Conservation (phyloP, 2,113 vertebrate genomes). For the Ictalurus furcatus region DNA sequence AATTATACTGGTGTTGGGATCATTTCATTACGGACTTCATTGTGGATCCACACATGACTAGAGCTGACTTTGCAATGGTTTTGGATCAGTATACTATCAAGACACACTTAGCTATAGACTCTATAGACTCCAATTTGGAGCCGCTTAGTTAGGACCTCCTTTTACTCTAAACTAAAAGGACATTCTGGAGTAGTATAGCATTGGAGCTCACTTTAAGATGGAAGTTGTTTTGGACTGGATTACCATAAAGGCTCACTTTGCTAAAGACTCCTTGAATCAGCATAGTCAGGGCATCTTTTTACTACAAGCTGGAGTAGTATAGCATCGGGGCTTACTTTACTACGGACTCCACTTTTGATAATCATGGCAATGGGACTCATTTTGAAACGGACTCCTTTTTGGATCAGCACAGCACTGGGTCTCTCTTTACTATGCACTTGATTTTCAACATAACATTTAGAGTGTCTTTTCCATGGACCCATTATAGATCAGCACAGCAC, state of each 20-base stretch:
- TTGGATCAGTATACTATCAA: not conserved
- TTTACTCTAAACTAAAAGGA: not conserved
- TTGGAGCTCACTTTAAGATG: not conserved
- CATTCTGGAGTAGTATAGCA: not conserved
- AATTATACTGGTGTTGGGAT: no score
- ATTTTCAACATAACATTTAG: not conserved
- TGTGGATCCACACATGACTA: not conserved
- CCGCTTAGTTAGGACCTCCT: not conserved
- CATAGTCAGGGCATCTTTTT: not conserved
- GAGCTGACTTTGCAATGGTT: not conserved
- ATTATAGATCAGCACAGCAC: not conserved
- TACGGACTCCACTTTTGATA: not conserved
- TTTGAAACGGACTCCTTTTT: not conserved
- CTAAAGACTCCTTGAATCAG: not conserved
- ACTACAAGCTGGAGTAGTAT: not conserved
- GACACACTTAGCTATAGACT: no score
- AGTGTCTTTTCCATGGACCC: not conserved
- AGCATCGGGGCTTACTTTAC: slow-evolving; percentile 1
- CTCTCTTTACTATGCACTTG: slow-evolving; percentile 2
- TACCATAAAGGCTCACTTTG: not conserved
- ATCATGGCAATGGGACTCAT: not conserved
- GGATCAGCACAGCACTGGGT: not conserved
- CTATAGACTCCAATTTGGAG: not conserved
- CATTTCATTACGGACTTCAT: not conserved
- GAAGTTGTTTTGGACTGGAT: not conserved